Base-by-base conservation (phyloP, 2,888 invertebrate genomes). In the Parapristionchus giblindavisi region DNA sequence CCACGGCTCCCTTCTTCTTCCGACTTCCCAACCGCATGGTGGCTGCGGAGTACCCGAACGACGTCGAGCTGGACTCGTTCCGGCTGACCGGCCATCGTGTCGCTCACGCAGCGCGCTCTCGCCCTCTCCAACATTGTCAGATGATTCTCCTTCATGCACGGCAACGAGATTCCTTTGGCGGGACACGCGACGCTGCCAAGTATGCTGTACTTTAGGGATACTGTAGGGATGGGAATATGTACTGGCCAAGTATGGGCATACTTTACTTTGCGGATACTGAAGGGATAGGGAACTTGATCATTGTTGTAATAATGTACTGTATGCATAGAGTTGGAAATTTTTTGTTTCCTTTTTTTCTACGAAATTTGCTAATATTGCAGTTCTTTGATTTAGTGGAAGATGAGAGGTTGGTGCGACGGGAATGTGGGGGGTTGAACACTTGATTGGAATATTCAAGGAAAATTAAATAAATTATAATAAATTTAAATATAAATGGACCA, bases 121-220 rank as follows among this genome's bases (percentile, higher is more conserved):
- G 95, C 95, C 89, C 91, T 98, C 78, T 96, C 97, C 75, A 98
- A 96, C 89, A 95, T 98, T 87, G 91, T 99, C 84, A 92, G 99
- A 86, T 97, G 96, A 88, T 92, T 99, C 87, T 96, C 97, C 2
- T 99, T 98, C 91, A 94, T 99, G 88, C 96, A 97, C 8, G 72
- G 72, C 11, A 72, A 72, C 48, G 72, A 72, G 48, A 27, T 32
- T n/a, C n/a, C 32, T 0, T 48, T 72, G 0, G 72, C 72, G 21
- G 72, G 40, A n/a, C 72, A 72, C n/a, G 58, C 72, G 24, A 43
- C 36, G 8, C 72, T 72, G 29, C 43, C 52, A 70, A 54, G 70
- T 70, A n/a, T n/a, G n/a, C n/a, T n/a, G n/a, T n/a, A n/a, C n/a
- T n/a, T n/a, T n/a, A n/a, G n/a, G n/a, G n/a, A n/a, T n/a, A n/a